These are phyloP conservation scores for Cacoxenus indagator DNA, from an alignment of 2,888 invertebrate species.

Conservation along the genomic window DNA sequence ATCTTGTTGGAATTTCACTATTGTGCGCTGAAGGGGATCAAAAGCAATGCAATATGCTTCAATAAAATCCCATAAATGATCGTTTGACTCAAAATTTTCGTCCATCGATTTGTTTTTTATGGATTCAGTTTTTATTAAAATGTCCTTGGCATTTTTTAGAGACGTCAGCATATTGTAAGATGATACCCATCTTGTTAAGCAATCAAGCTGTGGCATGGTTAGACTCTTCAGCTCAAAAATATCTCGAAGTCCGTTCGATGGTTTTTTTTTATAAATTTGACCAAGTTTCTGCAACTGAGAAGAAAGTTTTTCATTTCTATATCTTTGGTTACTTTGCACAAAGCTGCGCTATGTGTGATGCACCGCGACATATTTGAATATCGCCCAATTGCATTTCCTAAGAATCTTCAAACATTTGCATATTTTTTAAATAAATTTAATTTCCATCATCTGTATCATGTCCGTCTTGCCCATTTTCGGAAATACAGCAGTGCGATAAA, in stretches of 20 bases:
- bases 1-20: not conserved
- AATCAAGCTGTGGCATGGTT: not conserved
- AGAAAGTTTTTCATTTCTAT: not conserved
- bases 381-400: not conserved
- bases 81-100: not conserved
- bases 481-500: slow-evolving; percentile 3
- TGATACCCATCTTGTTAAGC: not conserved
- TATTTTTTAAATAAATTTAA: too few species aligned
- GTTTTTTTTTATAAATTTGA: not conserved
- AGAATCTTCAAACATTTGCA: not conserved
- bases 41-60: not conserved
- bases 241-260: not conserved
- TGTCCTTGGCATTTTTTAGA: not conserved
- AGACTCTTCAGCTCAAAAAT: not conserved
- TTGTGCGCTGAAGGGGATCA: not conserved
- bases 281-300: not conserved
- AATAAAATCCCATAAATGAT: not conserved
- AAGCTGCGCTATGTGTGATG: not conserved
- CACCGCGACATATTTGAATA: not conserved
- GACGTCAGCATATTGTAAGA: not conserved
- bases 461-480: not conserved
- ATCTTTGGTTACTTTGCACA: not conserved
- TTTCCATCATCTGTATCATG: not conserved
- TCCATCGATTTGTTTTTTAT: not conserved
- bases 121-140: not conserved